Base-by-base conservation (phyloP, 2,113 vertebrate species). In the Monopterus albus region DNA sequence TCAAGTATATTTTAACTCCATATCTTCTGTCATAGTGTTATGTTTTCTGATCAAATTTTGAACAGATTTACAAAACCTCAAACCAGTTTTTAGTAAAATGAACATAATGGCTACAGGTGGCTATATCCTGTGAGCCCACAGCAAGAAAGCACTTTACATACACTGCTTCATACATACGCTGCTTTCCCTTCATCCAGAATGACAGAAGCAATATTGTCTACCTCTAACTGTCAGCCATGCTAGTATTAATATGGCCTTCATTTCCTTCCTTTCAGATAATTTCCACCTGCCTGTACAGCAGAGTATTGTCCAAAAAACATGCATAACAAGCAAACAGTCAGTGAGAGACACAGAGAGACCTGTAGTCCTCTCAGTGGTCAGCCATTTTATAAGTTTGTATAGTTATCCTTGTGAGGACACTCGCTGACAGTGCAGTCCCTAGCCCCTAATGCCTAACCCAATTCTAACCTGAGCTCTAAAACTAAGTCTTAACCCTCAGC, bases 321-420 rank as follows among this genome's bases (percentile, higher is more conserved):
- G n/a, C 17, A 58, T 13, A 40, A 3, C 2, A 11, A 18, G 8
- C 39, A 35, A 20, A 14, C 10, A 43, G 53, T 39, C 55, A 61
- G 25, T 47, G 60, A 71, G 17, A 70, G 11, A 82, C 18, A 47
- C 50, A 26, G 11, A 57, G 45, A 18, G 42, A 77, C 70, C 53
- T 45, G 13, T 18, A 55, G 53, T 67, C 12, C 21, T 71, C 17
- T 56, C 43, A 43, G 28, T 29, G 33, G 79, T 82, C 75, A 39
- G 77, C 81, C 81, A 88, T 84, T 84, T 79, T 74, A 76, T n/a
- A 81, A 61, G 28, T 58, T 80, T 25, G 21, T 59, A 78, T 62
- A 64, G n/a, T n/a, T n/a, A n/a, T n/a, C n/a, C n/a, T n/a, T n/a
- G n/a, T n/a, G n/a, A n/a, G n/a, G n/a, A n/a, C n/a, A n/a, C n/a